These are phyloP conservation scores for Drosophila littoralis DNA, from an alignment of 1,140 invertebrate species.

Conservation along the genomic window DNA sequence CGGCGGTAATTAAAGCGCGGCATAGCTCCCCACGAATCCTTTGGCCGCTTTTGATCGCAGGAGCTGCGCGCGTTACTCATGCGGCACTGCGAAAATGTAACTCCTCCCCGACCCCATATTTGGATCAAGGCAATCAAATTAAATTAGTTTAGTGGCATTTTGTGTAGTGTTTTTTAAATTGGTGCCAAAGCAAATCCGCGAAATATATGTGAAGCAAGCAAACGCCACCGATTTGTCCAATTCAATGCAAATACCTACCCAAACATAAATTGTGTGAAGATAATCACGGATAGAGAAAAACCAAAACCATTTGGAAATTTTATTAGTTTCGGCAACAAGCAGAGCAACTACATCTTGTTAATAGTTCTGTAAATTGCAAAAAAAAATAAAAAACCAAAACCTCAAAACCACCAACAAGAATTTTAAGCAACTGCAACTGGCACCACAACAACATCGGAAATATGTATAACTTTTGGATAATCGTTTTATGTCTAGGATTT, in stretches of 20 bases:
- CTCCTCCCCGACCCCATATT: constrained; percentile 22
- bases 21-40: constrained; percentile 32
- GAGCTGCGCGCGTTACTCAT: constrained; percentile 56
- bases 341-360: background rate
- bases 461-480: constrained; percentile 83
- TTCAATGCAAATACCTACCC: constrained; percentile 22
- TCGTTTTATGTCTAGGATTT: constrained; percentile 82
- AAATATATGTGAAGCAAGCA: constrained; percentile 38
- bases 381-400: constrained; percentile 16
- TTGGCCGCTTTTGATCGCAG: constrained; percentile 36
- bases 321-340: constrained; percentile 19
- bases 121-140: constrained; percentile 24
- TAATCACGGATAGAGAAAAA: constrained; percentile 54
- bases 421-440: constrained; percentile 19
- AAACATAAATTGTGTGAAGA: constrained; percentile 61
- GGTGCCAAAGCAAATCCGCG: constrained; percentile 64
- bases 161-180: constrained; percentile 35
- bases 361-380: constrained; percentile 30
- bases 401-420: constrained; percentile 3
- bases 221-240: constrained; percentile 66
- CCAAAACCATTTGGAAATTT: constrained; percentile 19
- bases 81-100: constrained; percentile 55
- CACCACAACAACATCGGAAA: constrained; percentile 49
- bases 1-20: constrained; percentile 5
- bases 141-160: constrained; percentile 37